Evolutionary conservation across 2,888 invertebrate species (phyloP).

Genomic region (Epinotia ramella): DNA sequence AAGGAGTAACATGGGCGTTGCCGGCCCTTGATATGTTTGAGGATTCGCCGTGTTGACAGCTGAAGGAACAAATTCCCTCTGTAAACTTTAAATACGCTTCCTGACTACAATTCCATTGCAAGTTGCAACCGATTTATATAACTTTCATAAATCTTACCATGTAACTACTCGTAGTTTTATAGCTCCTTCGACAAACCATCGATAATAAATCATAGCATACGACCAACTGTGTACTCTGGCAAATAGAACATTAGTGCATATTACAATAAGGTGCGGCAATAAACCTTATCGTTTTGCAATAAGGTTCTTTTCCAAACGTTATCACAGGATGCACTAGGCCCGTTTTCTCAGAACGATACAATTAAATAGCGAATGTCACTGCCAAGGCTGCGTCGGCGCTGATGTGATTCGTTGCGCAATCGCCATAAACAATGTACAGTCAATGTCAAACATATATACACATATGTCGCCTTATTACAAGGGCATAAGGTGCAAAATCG

Average conservation of each 20-base stretch:
- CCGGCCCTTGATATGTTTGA: too few relatives aligned
- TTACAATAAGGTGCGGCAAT: neutral
- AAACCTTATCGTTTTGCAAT: neutral
- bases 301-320: neutral
- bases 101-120: neutral
- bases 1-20: too few relatives aligned
- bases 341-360: conserved; percentile 3
- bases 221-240: neutral
- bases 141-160: neutral
- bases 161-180: neutral
- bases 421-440: conserved; percentile 37
- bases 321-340: neutral
- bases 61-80: too few relatives aligned
- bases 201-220: conserved; percentile 14
- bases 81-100: neutral
- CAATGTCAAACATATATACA: neutral
- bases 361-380: conserved; percentile 39
- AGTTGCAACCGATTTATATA: neutral
- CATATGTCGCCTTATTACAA: neutral
- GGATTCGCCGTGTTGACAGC: too few relatives aligned
- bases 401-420: conserved; percentile 31
- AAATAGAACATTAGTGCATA: neutral
- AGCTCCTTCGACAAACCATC: neutral
- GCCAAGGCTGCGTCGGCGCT: conserved; percentile 30
- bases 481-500: neutral